Percentiles rank a stretch among this genome's conserved stretches.
Conservation (phyloP, 2,888 invertebrate species). For the Beris morrisii region DNA sequence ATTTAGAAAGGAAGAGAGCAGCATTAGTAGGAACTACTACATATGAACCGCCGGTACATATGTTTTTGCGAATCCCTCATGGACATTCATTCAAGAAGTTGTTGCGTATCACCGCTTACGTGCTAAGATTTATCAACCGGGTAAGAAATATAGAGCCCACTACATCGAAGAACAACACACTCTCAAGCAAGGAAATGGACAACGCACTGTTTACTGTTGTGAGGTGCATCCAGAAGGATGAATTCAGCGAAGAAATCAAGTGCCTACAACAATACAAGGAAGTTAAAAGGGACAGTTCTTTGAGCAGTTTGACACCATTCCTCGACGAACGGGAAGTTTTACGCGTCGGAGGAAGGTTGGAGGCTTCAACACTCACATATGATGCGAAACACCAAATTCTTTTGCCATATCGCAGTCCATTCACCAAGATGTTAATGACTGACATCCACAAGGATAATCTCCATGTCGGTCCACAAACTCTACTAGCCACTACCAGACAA, state of each 20-base stretch:
- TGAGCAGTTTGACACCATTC: constrained; percentile 22
- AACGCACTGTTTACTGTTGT: neutral
- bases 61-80: too few species aligned
- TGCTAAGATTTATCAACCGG: constrained; percentile 1
- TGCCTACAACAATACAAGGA: neutral
- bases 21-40: neutral
- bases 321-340: constrained; percentile 29
- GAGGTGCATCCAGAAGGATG: neutral
- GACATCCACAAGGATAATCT: constrained; percentile 23
- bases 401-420: constrained; percentile 39
- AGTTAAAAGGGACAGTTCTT: neutral
- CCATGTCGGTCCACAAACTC: constrained; percentile 18
- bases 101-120: neutral
- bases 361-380: neutral
- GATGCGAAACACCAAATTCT: constrained; percentile 20
- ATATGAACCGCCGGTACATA: neutral
- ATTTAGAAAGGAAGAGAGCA: neutral
- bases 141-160: neutral
- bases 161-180: too few species aligned
- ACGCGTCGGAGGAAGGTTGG: constrained; percentile 33
- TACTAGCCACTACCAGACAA: constrained; percentile 35
- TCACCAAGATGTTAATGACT: constrained; percentile 30
- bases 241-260: neutral
- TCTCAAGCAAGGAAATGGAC: neutral
- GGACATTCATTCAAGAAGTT: neutral